phyloP scores from a whole-genome alignment of 2,888 invertebrate genomes.

The Ophion obscuratus region DNA sequence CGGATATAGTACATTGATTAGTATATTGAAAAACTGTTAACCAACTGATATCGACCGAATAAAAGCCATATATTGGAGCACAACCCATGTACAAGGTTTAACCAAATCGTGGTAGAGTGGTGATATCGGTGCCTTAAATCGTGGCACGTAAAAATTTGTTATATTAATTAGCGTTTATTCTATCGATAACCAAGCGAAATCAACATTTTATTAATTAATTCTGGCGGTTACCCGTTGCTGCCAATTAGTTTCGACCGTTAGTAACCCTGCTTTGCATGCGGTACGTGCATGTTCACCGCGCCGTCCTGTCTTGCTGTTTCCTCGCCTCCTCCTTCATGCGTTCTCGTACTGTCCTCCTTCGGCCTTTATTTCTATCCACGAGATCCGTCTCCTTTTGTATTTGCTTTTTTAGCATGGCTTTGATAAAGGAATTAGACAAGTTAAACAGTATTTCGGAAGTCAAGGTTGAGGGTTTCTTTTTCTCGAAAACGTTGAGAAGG shows the following conservation, averaged over 20 bases:
- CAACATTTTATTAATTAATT: slow-evolving; percentile 26
- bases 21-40: too few species aligned
- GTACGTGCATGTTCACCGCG: background rate
- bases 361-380: too few species aligned
- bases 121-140: background rate
- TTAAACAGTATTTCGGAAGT: too few species aligned
- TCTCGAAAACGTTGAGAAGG: too few species aligned
- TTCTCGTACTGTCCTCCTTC: background rate
- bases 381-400: too few species aligned
- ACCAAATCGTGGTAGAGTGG: background rate
- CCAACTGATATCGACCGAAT: background rate
- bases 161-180: background rate
- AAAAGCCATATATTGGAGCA: too few species aligned
- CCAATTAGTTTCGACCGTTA: slow-evolving; percentile 19
- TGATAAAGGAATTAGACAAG: too few species aligned
- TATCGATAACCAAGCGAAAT: background rate
- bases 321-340: background rate
- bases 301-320: background rate
- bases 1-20: too few species aligned
- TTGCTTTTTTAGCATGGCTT: too few species aligned
- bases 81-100: too few species aligned
- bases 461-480: too few species aligned
- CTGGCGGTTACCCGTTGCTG: background rate
- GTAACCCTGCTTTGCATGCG: background rate
- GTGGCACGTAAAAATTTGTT: background rate